Evolutionary conservation across 2,888 invertebrate genomes (phyloP), one percentile per base, ranked within the genome.

Genomic region (Selenia dentaria): DNA sequence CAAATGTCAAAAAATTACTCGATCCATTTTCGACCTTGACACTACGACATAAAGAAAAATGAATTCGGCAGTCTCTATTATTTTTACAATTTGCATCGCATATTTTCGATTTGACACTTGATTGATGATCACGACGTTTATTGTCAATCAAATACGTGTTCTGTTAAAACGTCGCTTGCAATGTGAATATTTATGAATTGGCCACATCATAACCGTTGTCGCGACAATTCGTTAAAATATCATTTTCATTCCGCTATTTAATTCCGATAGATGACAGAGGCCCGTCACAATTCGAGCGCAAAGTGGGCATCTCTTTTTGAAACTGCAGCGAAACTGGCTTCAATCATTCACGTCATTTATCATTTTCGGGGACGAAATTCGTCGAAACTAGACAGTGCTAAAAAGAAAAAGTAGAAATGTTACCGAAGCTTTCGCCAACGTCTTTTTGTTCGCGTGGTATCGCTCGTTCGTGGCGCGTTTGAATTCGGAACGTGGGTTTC

Each of bases 321-420:
- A 77, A 76, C 75, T 42, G 44, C 44, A 41, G 25, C 31, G 28
- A 29, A 46, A 40, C 40, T 36, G 40, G 37, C 75, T 74, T 88
- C 88, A 87, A 88, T 89, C 87, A 87, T 85, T 83, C 83, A 79
- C 71, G 81, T 83, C 84, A 83, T 84, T 87, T 82, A 83, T 85
- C 81, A 83, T 85, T 83, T 86, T 83, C 83, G 71, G 70, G 81
- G 81, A 79, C 82, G 81, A 82, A 83, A 79, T 79, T 79, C 75
- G 66, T 75, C 83, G 41, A 77, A 84, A 83, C 87, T 85, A 88
- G 82, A 74, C 79, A 70, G 71, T 65, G 74, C 47, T 72, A 78
- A 84, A 87, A 80, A 82, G 74, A 74, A 82, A 76, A 77, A 78
- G 53, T 62, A 16, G 59, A 57, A 60, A 79, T 75, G 81, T 58